Conservation (phyloP, 2,113 vertebrate genomes). For the Clinocottus analis region DNA sequence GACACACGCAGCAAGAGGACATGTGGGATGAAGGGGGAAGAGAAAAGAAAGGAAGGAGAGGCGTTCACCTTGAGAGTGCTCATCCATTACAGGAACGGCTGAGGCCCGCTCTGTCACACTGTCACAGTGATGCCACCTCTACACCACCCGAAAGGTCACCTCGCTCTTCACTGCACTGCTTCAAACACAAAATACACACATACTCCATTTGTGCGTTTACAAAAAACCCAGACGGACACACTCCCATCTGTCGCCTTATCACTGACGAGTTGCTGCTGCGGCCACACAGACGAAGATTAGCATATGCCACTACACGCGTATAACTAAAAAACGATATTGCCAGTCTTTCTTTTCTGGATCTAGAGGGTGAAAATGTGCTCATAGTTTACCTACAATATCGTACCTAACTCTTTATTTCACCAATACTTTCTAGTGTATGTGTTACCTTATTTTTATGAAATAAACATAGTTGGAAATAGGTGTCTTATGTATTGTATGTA, state of each 20-base stretch:
- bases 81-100: conserved; percentile 84
- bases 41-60: conserved; percentile 58
- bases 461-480: not conserved
- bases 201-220: conserved; percentile 53
- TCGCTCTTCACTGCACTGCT: conserved; percentile 65
- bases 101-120: conserved; percentile 85
- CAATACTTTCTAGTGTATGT: not conserved
- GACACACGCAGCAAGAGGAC: conserved; percentile 51
- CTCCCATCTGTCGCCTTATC: conserved; percentile 71
- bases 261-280: conserved; percentile 51
- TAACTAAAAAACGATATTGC: not conserved
- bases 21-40: conserved; percentile 58
- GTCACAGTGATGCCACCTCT: conserved; percentile 82
- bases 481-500: not conserved
- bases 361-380: not conserved
- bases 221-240: conserved; percentile 59
- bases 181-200: conserved; percentile 54
- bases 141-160: conserved; percentile 83
- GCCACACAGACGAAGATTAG: conserved; percentile 46
- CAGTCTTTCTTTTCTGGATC: not conserved
- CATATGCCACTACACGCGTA: conserved; percentile 21
- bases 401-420: not conserved
- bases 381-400: not conserved
- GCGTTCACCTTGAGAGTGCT: conserved; percentile 85
- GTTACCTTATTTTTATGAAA: not conserved